These are phyloP conservation scores for Sitophilus oryzae DNA, from an alignment of 1,140 invertebrate genomes.

Conservation along the genomic window DNA sequence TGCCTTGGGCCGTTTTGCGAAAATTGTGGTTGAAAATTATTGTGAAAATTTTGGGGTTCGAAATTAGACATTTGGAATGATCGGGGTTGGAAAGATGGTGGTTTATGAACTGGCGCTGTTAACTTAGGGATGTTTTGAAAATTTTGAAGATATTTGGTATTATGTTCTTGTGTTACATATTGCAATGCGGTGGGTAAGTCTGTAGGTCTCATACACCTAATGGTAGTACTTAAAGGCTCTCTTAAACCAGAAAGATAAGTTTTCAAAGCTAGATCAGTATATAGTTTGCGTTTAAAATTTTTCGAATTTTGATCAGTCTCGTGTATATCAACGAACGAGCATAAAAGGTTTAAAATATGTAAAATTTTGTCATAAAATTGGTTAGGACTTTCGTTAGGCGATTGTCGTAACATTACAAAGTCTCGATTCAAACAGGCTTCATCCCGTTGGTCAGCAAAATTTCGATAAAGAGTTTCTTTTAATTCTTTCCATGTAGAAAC, in stretches of 20 bases:
- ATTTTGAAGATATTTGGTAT: slow-evolving; percentile 19
- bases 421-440: slow-evolving; percentile 22
- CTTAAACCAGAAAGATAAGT: slow-evolving; percentile 14
- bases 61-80: no score
- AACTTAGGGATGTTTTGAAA: neutral
- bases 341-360: slow-evolving; percentile 8
- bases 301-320: neutral
- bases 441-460: slow-evolving; percentile 24
- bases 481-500: slow-evolving; percentile 20
- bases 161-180: slow-evolving; percentile 11
- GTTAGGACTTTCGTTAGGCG: slow-evolving; percentile 4
- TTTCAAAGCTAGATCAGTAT: slow-evolving; percentile 6
- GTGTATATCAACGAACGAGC: slow-evolving; percentile 2
- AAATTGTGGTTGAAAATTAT: no score
- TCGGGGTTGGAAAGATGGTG: no score
- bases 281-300: slow-evolving; percentile 9
- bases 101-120: neutral
- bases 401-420: slow-evolving; percentile 18
- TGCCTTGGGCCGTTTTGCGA: no score
- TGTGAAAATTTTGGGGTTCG: no score
- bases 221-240: slow-evolving; percentile 6
- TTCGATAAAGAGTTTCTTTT: no score
- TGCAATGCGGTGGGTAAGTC: slow-evolving; percentile 6
- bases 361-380: no score
- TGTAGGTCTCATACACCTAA: slow-evolving; percentile 9